Evolutionary conservation across 1,140 invertebrate genomes (phyloP).

Genomic region (Nebria ingens): DNA sequence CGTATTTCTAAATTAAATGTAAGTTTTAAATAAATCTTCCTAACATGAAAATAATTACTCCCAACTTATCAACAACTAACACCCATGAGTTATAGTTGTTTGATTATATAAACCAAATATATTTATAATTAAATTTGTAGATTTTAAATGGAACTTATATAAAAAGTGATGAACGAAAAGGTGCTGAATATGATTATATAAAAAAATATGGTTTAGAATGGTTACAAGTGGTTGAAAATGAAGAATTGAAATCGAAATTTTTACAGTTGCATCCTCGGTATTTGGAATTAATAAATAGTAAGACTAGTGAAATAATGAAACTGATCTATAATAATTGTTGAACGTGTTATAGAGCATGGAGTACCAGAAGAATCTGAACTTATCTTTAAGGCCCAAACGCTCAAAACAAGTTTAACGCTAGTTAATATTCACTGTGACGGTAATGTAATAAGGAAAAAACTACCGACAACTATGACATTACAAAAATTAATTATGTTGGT

Average conservation of each 20-base stretch:
- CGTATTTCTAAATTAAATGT: conserved; percentile 54
- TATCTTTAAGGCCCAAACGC: conserved; percentile 45
- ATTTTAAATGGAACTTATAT: conserved; percentile 60
- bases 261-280: conserved; percentile 63
- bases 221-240: conserved; percentile 43
- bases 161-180: conserved; percentile 53
- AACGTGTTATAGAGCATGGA: conserved; percentile 67
- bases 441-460: conserved; percentile 51
- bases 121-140: conserved; percentile 30
- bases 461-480: conserved; percentile 67
- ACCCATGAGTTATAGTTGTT: not conserved
- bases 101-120: not conserved
- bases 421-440: conserved; percentile 46
- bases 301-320: conserved; percentile 17
- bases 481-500: conserved; percentile 68
- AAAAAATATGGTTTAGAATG: conserved; percentile 68
- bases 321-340: conserved; percentile 22
- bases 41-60: conserved; percentile 11
- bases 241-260: conserved; percentile 45
- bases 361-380: conserved; percentile 62
- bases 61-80: not conserved
- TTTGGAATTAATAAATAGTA: conserved; percentile 43
- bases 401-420: conserved; percentile 60
- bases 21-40: conserved; percentile 14
- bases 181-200: conserved; percentile 82